Base-by-base conservation (phyloP, 2,888 invertebrate species). In the Drosophila kuntzei region DNA sequence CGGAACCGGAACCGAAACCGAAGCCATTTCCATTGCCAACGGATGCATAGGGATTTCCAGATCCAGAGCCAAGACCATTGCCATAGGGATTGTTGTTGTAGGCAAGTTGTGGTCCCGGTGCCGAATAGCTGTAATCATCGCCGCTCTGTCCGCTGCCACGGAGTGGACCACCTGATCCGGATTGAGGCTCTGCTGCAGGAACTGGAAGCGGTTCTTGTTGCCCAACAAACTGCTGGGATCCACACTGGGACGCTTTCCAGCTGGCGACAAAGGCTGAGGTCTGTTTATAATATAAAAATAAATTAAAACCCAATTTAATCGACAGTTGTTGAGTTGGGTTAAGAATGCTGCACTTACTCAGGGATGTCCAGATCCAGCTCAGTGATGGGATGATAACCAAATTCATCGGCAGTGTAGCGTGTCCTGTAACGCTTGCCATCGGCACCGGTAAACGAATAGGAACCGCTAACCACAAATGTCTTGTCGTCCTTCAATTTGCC, bases 371-470 rank as follows among this genome's bases (percentile, higher is more conserved):
- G 82, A 66, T 92, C 92, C 14, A 92, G 85, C 66, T 92, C 92
- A n/a, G 92, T 92, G 34, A 91, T 92, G 47, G 92, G 92, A 87
- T 92, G 92, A 39, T 92, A 92, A 18, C 92, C 92, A 39, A 91
- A 89, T 72, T 92, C 92, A 79, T 92, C 92, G 58, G 92, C 92
- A 3, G 92, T 92, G 43, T 92, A 92, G 37, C 92, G 89, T 44
- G 92, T 92, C 82, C 82, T 91, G 76, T 92, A 92, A 34, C 92
- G 90, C 73, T 91, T 91, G 43, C 92, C 92, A 88, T 92, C 92
- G 67, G 89, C 91, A 20, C 92, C 92, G 8, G 92, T 92, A 63
- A 92, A 92, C 16, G 92, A 91, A 75, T 92, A 92, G 32, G 92
- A 91, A 2, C 92, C 92, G 69, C 91, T 92, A 0, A 92, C 92